phyloP scores from a whole-genome alignment of 2,113 vertebrate species.

The Ornithorhynchus anatinus region DNA sequence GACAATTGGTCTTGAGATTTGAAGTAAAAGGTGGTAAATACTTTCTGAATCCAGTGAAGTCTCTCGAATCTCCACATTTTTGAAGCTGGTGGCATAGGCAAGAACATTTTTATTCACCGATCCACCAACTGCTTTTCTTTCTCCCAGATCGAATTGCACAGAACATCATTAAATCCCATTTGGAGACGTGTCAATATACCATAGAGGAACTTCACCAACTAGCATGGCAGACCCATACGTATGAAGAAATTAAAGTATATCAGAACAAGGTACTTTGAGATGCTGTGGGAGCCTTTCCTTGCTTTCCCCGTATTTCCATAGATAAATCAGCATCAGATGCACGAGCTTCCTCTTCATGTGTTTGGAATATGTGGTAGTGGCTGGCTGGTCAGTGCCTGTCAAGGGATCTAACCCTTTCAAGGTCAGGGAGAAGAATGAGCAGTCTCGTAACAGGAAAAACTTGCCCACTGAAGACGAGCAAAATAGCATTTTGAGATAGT shows the following conservation, averaged over 20 bases:
- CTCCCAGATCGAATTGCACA: slow-evolving; percentile 93
- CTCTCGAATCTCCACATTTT: background rate
- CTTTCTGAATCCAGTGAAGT: background rate
- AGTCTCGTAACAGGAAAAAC: background rate
- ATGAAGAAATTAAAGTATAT: slow-evolving; percentile 97
- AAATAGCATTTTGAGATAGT: background rate
- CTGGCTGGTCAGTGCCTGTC: background rate
- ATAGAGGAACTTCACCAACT: slow-evolving; percentile 96
- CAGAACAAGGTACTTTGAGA: slow-evolving; percentile 90
- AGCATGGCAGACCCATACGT: slow-evolving; percentile 97
- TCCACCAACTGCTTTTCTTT: background rate
- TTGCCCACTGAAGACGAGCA: background rate
- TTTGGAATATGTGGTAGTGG: background rate
- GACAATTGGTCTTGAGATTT: background rate
- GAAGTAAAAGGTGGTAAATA: background rate
- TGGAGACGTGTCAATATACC: slow-evolving; percentile 99
- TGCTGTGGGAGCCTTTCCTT: background rate
- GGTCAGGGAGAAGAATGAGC: background rate
- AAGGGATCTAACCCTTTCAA: background rate
- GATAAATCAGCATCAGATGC: background rate
- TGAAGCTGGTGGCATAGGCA: background rate
- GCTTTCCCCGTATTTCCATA: background rate
- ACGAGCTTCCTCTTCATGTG: no score
- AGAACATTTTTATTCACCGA: background rate
- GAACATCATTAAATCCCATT: slow-evolving; percentile 98